Conservation (phyloP, 2,113 vertebrate species). For the Holacanthus passer region DNA sequence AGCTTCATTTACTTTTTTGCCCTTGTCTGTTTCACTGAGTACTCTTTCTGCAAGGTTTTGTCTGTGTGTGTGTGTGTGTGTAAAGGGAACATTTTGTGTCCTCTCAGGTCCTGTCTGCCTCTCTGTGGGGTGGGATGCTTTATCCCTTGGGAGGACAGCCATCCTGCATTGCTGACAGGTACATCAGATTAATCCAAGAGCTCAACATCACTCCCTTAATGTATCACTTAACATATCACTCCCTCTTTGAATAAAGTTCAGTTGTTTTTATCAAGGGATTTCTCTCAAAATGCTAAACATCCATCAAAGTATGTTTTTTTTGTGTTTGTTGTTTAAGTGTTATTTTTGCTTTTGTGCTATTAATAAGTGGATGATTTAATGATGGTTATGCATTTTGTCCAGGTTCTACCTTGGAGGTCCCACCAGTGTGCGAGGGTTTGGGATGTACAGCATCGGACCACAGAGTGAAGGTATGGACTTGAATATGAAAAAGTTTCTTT, state of each 20-base stretch:
- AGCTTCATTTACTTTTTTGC: no score
- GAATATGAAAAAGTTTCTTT: no score
- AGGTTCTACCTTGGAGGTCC: constrained; percentile 98
- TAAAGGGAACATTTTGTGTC: not conserved
- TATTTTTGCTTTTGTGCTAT: not conserved
- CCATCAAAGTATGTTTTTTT: no score
- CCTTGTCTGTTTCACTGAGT: not conserved
- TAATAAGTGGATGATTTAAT: not conserved
- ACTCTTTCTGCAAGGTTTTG: not conserved
- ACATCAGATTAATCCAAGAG: constrained; percentile 15
- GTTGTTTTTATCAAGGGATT: not conserved
- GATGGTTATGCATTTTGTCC: not conserved
- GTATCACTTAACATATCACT: not conserved
- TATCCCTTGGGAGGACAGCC: constrained; percentile 89
- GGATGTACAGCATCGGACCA: constrained; percentile 98
- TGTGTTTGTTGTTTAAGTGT: not conserved
- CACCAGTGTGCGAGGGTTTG: constrained; percentile 96
- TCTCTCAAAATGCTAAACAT: not conserved
- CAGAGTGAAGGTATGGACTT: constrained; percentile 92
- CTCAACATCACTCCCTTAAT: no score
- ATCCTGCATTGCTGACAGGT: constrained; percentile 95
- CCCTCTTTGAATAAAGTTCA: not conserved
- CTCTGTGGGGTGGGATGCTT: constrained; percentile 94
- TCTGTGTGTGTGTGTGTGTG: not conserved
- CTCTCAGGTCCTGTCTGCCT: constrained; percentile 90